These are phyloP conservation scores for Lytechinus pictus DNA, from an alignment of 35 echinoderm and acorn worm genomes.

Conservation along the genomic window DNA sequence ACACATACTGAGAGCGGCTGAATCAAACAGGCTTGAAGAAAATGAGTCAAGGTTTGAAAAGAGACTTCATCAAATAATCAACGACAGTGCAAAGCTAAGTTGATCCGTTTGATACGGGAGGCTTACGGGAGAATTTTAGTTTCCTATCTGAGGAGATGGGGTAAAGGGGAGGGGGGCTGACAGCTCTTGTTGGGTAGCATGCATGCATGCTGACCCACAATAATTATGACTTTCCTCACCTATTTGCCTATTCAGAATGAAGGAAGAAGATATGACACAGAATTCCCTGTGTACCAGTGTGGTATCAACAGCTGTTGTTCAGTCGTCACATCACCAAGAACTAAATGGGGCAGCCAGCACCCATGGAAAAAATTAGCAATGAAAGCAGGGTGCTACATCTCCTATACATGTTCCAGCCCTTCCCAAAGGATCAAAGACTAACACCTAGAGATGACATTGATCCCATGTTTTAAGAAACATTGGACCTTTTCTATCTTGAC, in stretches of 20 bases:
- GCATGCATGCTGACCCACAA: not conserved
- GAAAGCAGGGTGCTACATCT: not conserved
- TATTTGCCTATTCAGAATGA: not conserved
- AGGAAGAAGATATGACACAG: not conserved
- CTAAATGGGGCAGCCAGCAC: not conserved
- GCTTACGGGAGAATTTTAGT: not conserved
- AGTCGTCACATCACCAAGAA: slow-evolving; percentile 4
- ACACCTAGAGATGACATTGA: not conserved
- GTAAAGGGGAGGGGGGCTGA: not conserved
- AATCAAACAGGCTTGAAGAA: not conserved
- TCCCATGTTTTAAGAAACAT: not conserved
- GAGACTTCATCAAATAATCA: slow-evolving; percentile 13
- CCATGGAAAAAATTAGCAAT: not conserved
- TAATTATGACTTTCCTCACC: not conserved
- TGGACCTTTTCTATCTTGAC: not conserved
- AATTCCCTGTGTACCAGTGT: not conserved
- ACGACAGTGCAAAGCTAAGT: not conserved
- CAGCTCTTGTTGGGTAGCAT: not conserved
- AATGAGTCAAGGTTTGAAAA: not conserved
- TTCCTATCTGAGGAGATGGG: not conserved
- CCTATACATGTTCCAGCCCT: not conserved
- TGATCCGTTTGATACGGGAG: not conserved
- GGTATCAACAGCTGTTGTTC: not conserved
- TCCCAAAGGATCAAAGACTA: not conserved
- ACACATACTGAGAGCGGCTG: not conserved